phyloP scores from a whole-genome alignment of 2,113 vertebrate species.

The Aleadryas rufinucha region DNA sequence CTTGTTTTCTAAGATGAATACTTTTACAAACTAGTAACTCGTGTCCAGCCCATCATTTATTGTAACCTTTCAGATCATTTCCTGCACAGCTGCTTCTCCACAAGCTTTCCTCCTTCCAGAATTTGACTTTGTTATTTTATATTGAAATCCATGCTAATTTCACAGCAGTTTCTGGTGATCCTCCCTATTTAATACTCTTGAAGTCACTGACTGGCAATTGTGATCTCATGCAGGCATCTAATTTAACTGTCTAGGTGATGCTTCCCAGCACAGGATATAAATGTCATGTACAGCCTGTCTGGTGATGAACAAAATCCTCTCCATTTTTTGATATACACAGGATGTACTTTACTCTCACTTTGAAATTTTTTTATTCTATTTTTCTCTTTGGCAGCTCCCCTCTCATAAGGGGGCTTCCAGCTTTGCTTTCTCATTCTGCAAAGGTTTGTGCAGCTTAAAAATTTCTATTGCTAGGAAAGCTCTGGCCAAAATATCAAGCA shows the following conservation, averaged over 20 bases:
- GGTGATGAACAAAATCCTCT: neutral
- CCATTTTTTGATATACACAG: neutral
- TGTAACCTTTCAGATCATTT: neutral
- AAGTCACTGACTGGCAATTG: neutral
- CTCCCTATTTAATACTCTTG: neutral
- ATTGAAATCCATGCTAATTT: neutral
- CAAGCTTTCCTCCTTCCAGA: neutral
- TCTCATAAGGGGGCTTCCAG: neutral
- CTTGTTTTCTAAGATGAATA: neutral
- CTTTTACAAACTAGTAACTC: neutral
- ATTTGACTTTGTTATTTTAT: neutral
- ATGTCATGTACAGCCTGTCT: fast-evolving
- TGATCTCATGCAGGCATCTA: neutral
- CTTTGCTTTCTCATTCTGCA: neutral
- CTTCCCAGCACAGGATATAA: neutral
- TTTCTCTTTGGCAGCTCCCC: neutral
- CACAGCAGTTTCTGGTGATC: neutral
- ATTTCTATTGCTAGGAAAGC: neutral
- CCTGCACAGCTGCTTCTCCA: neutral
- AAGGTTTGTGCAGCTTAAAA: neutral
- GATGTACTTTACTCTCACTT: neutral
- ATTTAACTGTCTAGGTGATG: neutral
- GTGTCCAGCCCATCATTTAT: neutral
- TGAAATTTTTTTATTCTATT: neutral
- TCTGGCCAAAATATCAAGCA: neutral